Evolutionary conservation across 2,888 invertebrate genomes (phyloP).

Genomic region (Amphimallon solstitiale): DNA sequence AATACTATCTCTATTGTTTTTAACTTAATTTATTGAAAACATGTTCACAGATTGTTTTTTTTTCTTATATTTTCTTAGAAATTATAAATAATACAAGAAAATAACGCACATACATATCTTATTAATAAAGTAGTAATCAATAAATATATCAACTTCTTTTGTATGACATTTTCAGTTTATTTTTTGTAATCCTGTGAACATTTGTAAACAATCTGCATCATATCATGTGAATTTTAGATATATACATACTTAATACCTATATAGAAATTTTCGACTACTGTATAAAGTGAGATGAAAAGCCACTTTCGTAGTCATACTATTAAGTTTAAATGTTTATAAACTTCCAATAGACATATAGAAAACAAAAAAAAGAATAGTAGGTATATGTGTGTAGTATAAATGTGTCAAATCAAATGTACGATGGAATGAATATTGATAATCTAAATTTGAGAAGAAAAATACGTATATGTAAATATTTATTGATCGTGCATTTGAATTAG

Average conservation of each 20-base stretch:
- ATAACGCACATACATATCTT: slow-evolving; percentile 55
- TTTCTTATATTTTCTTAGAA: slow-evolving; percentile 43
- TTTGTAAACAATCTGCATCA: slow-evolving; percentile 50
- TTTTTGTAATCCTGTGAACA: slow-evolving; percentile 46
- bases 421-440: slow-evolving; percentile 3
- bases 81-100: slow-evolving; percentile 14
- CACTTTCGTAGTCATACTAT: slow-evolving; percentile 34
- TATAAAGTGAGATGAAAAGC: slow-evolving; percentile 31
- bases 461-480: neutral
- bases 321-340: slow-evolving; percentile 46
- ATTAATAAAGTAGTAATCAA: slow-evolving; percentile 46
- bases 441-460: neutral
- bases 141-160: slow-evolving; percentile 39
- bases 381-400: slow-evolving; percentile 53
- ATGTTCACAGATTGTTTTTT: slow-evolving; percentile 47
- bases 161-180: slow-evolving; percentile 39
- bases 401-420: slow-evolving; percentile 46
- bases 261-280: slow-evolving; percentile 14
- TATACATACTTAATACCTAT: slow-evolving; percentile 26
- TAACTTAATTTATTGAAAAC: slow-evolving; percentile 29
- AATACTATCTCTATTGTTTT: neutral
- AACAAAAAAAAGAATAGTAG: slow-evolving; percentile 43
- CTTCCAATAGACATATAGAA: slow-evolving; percentile 50
- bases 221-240: slow-evolving; percentile 48
- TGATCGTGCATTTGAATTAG: slow-evolving; percentile 31